A percentile compares a stretch with the other conserved stretches of the same genome.
Evolutionary conservation across 2,888 invertebrate species (phyloP).

Genomic region (Electrophaes corylata): DNA sequence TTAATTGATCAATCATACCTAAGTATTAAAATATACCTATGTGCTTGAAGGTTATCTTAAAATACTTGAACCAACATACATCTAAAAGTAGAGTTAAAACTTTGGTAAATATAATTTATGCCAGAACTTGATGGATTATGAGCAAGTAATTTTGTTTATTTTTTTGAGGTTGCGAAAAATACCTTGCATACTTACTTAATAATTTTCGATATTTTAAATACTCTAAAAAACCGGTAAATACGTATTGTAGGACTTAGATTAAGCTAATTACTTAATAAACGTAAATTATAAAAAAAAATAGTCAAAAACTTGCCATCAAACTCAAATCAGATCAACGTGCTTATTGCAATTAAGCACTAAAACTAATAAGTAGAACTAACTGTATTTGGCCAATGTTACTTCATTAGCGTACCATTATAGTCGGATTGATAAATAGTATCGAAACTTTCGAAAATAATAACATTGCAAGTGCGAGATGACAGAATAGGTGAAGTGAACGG

Average conservation of each 20-base stretch:
- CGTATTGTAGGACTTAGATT: too few species aligned
- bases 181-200: too few species aligned
- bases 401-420: slow-evolving; percentile 37
- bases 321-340: slow-evolving; percentile 13
- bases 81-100: not conserved
- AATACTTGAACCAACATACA: not conserved
- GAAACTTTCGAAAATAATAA: slow-evolving; percentile 63
- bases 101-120: too few species aligned
- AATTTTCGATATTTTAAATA: too few species aligned
- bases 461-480: slow-evolving; percentile 66
- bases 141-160: too few species aligned
- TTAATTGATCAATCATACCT: slow-evolving; percentile 21
- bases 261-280: too few species aligned
- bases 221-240: too few species aligned
- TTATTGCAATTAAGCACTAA: slow-evolving; percentile 17
- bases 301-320: not conserved
- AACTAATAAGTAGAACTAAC: slow-evolving; percentile 23
- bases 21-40: not conserved
- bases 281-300: not conserved
- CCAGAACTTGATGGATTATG: too few species aligned
- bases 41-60: not conserved
- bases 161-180: too few species aligned
- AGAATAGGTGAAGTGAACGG: slow-evolving; percentile 80
- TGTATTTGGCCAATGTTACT: slow-evolving; percentile 21
- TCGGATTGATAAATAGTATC: slow-evolving; percentile 61